Evolutionary conservation across 2,888 invertebrate species (phyloP).

Genomic region (Molorchus minor): DNA sequence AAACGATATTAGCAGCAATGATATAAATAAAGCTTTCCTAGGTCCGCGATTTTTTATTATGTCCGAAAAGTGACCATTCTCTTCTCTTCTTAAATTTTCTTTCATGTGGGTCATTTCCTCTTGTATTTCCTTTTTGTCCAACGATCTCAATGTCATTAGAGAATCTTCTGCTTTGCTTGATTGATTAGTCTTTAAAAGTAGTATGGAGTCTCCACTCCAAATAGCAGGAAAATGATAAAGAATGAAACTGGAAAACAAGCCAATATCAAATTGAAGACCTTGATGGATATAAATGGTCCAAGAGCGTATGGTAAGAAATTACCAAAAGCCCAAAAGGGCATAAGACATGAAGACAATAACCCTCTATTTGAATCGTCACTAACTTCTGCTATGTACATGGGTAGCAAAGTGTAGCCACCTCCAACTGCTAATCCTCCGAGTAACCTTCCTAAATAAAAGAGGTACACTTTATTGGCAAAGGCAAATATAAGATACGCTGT

Average conservation of each 20-base stretch:
- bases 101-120: constrained; percentile 62
- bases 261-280: constrained; percentile 65
- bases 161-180: constrained; percentile 70
- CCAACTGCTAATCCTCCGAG: constrained; percentile 72
- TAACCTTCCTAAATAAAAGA: constrained; percentile 59
- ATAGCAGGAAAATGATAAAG: constrained; percentile 74
- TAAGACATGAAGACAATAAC: constrained; percentile 71
- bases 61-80: constrained; percentile 56
- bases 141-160: constrained; percentile 74
- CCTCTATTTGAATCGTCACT: constrained; percentile 80
- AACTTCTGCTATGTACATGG: constrained; percentile 88
- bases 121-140: constrained; percentile 69
- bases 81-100: constrained; percentile 36
- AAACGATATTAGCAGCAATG: constrained; percentile 65
- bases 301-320: constrained; percentile 73
- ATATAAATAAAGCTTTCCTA: constrained; percentile 79
- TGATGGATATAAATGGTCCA: constrained; percentile 77
- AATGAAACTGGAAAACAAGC: constrained; percentile 60
- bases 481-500: constrained; percentile 41
- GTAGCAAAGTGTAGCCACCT: constrained; percentile 75
- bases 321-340: constrained; percentile 75
- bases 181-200: constrained; percentile 70
- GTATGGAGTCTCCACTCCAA: constrained; percentile 73
- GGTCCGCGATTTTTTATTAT: constrained; percentile 70
- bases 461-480: constrained; percentile 37